These are phyloP conservation scores for Karalla daura DNA, from an alignment of 2,797 vertebrate genomes.

Conservation along the genomic window DNA sequence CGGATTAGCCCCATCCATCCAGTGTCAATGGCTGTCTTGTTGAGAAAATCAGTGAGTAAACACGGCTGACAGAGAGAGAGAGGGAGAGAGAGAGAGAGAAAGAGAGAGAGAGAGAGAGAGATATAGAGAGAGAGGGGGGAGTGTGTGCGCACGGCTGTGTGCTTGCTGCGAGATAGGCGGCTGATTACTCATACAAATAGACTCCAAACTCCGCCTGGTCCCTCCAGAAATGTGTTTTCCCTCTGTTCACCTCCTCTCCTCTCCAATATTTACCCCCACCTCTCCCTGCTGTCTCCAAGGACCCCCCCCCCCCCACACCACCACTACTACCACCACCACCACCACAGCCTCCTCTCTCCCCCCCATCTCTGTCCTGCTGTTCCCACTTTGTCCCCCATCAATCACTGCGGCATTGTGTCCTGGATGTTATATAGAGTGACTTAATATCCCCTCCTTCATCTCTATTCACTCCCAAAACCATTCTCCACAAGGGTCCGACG, in stretches of 20 bases:
- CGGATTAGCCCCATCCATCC: constrained; percentile 99
- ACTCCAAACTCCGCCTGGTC: constrained; percentile 92
- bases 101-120: constrained; percentile 99
- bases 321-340: too few species aligned
- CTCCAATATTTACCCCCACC: constrained; percentile 87
- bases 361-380: constrained; percentile 89
- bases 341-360: too few species aligned
- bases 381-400: constrained; percentile 99
- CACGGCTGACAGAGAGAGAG: constrained; percentile 92
- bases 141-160: constrained; percentile 34
- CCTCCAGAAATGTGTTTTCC: constrained; percentile 88
- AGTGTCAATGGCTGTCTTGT: constrained; percentile 99
- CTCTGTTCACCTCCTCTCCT: constrained; percentile 60
- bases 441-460: constrained; percentile 99
- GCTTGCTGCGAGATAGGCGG: constrained; percentile 76
- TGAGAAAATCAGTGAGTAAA: constrained; percentile 99
- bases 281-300: constrained; percentile 90
- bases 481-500: constrained; percentile 77
- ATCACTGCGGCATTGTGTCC: constrained; percentile 96
- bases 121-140: constrained; percentile 86
- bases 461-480: constrained; percentile 96
- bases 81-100: constrained; percentile 88
- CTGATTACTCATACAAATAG: constrained; percentile 99
- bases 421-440: constrained; percentile 98
- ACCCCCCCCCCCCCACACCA: constrained; percentile 67